Evolutionary conservation across 2,797 vertebrate species (phyloP), one percentile per base, ranked within the genome.

Genomic region (Dallia pectoralis): DNA sequence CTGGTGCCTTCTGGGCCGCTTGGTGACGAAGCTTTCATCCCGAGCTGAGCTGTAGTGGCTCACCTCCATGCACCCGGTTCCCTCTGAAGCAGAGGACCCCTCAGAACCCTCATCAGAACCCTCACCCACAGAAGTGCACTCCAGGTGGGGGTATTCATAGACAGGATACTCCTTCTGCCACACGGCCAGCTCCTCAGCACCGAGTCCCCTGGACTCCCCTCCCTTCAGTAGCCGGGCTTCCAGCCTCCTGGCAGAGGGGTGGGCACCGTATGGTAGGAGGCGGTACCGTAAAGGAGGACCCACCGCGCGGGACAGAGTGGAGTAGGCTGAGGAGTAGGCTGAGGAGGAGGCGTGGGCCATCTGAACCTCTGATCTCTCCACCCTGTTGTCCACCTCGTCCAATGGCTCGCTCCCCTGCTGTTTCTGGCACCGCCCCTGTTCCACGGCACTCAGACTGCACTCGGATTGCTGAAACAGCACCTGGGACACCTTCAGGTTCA

Each of bases 401-500:
- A n/a, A 14, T 12, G 12, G 15, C 25, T 11, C 47, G n/a, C 22
- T 19, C 15, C 69, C 64, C 67, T 25, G 53, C 30, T 44, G 66
- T 40, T 12, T 12, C 1, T 2, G 40, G n/a, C 22, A 1, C n/a
- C 30, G 71, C 27, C 11, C 16, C 7, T 2, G 47, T 14, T 79
- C 62, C 75, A 85, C 81, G 1, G 22, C 30, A 4, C 71, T 74
- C 32, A 89, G 76, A 71, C 73, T 85, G 66, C 56, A 71, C 63
- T 77, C 74, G 6, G 74, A 62, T 74, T 90, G 79, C 76, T 86
- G 79, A 74, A 87, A 49, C 59, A 91, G 75, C 53, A 85, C 83
- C 70, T 70, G 72, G 27, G 79, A 87, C 61, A 89, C 87, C 74
- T 89, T 89, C 32, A 88, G 81, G 74, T 91, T 87, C 3, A 89